Base-by-base conservation (phyloP, 1,140 invertebrate species). In the Diprion similis region DNA sequence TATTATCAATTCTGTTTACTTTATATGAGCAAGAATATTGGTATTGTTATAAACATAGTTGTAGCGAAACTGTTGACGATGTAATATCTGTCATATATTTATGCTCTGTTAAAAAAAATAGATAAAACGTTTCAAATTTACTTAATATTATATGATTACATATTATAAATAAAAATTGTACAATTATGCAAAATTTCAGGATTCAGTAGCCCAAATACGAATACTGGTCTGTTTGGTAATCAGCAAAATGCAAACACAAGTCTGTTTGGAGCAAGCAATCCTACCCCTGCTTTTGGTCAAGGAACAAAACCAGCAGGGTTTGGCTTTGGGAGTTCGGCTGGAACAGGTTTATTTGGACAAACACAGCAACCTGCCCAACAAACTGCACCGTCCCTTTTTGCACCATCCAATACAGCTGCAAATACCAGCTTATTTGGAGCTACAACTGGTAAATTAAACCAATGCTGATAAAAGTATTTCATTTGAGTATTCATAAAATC, bases 231-330 rank as follows among this genome's bases (percentile, higher is more conserved):
- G n/a, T 89, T 89, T 76, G 86, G 86, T 13, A 76, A 80, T 0
- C 87, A 87, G 46, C 86, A 83, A 75, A 89, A 88, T 85, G 78
- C 87, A 3, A 77, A 84, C 68, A 83, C 84, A 11, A 88, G 85
- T 78, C 79, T 88, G 10, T 89, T 90, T 74, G 88, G 89, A n/a
- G 76, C 82, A 15, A 83, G 68, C 64, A 83, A 85, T 45, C 81
- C 87, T 0, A 86, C 90, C 1, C 85, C 89, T 1, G 88, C 91
- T 0, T 94, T 93, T 84, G 92, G 92, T 8, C 91, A 92, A 78
- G 83, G 89, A 15, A 89, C 87, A 68, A 92, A 91, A 78, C 87
- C 91, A 9, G 77, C 88, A 45, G 89, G 88, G 10, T 91, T 92
- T 80, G 88, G 89, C 65, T 92, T 92, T 80, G 87, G 89, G 1